Evolutionary conservation across 2,113 vertebrate species (phyloP), one percentile per base, ranked within the genome.

Genomic region (Chlorodrepanis virens): DNA sequence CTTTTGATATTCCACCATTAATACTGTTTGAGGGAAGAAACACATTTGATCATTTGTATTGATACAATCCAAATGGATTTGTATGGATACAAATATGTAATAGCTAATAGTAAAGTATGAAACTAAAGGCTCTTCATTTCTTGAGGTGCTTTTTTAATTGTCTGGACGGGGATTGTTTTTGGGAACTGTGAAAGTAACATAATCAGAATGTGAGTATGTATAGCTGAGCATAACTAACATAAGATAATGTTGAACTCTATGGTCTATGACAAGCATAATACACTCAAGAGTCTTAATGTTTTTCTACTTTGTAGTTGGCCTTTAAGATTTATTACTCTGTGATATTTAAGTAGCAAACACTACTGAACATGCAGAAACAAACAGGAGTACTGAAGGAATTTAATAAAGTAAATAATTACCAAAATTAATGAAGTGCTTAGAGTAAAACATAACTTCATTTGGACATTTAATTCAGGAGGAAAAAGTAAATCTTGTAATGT

Each of bases 401-500:
- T 23, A 84, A 44, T 76, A 93, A 82, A 64, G 39, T 64, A 93
- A 90, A 95, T 70, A 91, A 94, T 93, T 90, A 83, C 45, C 22
- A 71, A 89, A 91, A 96, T 71, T 89, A 95, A 87, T 90, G 50
- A 90, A 92, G 54, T 80, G 35, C 22, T 81, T 85, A 87, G 19
- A 70, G 31, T 70, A 76, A 94, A 92, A 70, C 49, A 69, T 53
- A 74, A 81, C 57, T 88, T 94, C 24, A 77, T 87, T 92, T 68
- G 56, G 31, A 79, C 45, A 85, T 80, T 64, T 89, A 91, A 77
- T 92, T 94, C 40, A 35, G 60, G 22, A 63, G 14, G 29, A 93
- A 95, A 96, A 72, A 71, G 33, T 91, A 91, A 93, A 89, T 72
- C 56, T 88, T 72, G 25, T 83, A 87, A 75, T 90, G n/a, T 93